Conservation (phyloP, 2,797 vertebrate genomes). For the Gymnodraco acuticeps region DNA sequence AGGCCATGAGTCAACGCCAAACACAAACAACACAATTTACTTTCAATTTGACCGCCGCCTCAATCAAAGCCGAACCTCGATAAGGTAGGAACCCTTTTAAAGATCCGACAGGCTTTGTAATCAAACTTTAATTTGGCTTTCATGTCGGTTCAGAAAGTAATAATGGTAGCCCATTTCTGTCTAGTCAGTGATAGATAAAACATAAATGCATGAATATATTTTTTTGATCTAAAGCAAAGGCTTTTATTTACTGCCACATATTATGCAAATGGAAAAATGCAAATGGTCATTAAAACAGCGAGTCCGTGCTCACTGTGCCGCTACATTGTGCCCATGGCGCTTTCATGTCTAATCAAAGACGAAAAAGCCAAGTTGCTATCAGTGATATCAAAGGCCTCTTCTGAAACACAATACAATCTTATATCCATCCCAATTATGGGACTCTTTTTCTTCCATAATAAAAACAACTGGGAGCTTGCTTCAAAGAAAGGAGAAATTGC, state of each 20-base stretch:
- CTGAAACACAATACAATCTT: conserved; percentile 68
- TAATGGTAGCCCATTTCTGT: conserved; percentile 49
- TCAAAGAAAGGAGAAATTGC: conserved; percentile 55
- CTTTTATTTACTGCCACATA: conserved; percentile 66
- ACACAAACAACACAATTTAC: conserved; percentile 13
- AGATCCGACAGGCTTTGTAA: conserved; percentile 45
- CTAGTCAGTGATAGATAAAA: conserved; percentile 52
- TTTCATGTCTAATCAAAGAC: conserved; percentile 74
- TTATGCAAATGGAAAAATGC: conserved; percentile 67
- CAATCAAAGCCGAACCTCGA: conserved; percentile 22
- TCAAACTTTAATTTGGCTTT: conserved; percentile 64
- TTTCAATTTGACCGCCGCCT: conserved; percentile 14
- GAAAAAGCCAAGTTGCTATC: conserved; percentile 69
- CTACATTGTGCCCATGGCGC: conserved; percentile 59
- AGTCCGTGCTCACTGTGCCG: conserved; percentile 14
- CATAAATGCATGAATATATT: conserved; percentile 60
- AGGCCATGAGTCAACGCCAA: conserved; percentile 1
- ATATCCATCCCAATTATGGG: conserved; percentile 67
- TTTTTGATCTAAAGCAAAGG: conserved; percentile 65
- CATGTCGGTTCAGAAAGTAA: conserved; percentile 45
- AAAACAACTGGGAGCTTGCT: conserved; percentile 53
- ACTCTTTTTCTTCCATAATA: conserved; percentile 43
- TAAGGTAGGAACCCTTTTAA: conserved; percentile 23
- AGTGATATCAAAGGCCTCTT: conserved; percentile 66
- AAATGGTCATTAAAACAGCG: conserved; percentile 69